A percentile compares a stretch with the other conserved stretches of the same genome.
Conservation (phyloP, 2,797 vertebrate genomes). For the Lates japonicus region DNA sequence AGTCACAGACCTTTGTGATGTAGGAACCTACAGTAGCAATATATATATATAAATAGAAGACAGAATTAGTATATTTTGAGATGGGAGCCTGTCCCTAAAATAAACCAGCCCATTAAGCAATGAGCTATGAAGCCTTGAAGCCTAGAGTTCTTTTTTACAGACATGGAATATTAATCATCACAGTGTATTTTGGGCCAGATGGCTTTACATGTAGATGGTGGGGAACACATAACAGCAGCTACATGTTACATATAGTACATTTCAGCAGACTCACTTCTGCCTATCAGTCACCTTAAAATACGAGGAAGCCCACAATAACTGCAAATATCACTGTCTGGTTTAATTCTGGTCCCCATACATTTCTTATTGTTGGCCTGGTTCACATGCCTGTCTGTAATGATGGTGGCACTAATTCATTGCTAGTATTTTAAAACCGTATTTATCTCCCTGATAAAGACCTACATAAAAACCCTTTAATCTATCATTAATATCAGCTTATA, state of each 20-base stretch:
- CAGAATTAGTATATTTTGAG: constrained; percentile 30
- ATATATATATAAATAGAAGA: constrained; percentile 27
- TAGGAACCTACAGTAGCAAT: constrained; percentile 46
- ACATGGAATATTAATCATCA: constrained; percentile 53
- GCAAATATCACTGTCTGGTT: constrained; percentile 32
- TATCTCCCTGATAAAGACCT: constrained; percentile 39
- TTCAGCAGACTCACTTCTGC: constrained; percentile 28
- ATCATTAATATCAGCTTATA: constrained; percentile 36
- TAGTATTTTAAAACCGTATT: constrained; percentile 44
- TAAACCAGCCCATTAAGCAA: constrained; percentile 24
- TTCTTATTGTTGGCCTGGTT: constrained; percentile 59
- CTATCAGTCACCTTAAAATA: background rate
- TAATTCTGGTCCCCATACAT: constrained; percentile 19
- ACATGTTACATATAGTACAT: constrained; percentile 34
- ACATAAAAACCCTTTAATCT: constrained; percentile 37
- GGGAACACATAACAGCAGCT: constrained; percentile 35
- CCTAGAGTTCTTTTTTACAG: constrained; percentile 24
- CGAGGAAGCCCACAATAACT: constrained; percentile 8
- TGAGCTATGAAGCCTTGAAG: constrained; percentile 12
- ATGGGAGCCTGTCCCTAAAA: constrained; percentile 13
- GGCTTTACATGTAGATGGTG: constrained; percentile 48
- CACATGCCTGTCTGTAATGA: constrained; percentile 54
- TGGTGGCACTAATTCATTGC: constrained; percentile 44
- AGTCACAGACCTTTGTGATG: constrained; percentile 77
- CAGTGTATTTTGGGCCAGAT: constrained; percentile 54